A percentile compares a stretch with the other conserved stretches of the same genome.
These are phyloP conservation scores for Ovis canadensis DNA, from an alignment of 2,113 vertebrate genomes.

Conservation along the genomic window DNA sequence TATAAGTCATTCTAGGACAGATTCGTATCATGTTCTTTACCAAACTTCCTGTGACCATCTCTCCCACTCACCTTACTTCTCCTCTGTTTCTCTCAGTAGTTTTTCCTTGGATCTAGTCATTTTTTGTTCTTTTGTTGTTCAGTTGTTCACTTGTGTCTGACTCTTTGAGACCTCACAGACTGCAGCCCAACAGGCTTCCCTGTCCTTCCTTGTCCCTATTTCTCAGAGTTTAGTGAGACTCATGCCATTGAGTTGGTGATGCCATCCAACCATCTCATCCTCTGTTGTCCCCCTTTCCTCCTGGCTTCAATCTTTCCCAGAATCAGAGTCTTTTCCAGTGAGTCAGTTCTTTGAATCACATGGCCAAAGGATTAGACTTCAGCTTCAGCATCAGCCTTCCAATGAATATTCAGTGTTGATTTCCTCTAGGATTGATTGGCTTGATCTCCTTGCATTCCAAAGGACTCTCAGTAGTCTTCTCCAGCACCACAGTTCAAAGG, in stretches of 20 bases:
- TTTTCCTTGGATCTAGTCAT: not conserved
- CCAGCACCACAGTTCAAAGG: not conserved
- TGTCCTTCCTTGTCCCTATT: not conserved
- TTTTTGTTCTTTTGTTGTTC: not conserved
- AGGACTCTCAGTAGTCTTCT: not conserved
- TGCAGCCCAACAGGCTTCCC: not conserved
- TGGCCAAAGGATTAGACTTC: not conserved
- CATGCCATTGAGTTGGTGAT: not conserved
- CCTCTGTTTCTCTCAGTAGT: rapidly evolving
- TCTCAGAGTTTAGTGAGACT: not conserved
- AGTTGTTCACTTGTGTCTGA: not conserved
- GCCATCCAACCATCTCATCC: not conserved
- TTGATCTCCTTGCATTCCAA: not conserved
- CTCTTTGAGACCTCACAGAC: not conserved
- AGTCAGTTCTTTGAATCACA: not conserved
- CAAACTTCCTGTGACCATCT: not conserved
- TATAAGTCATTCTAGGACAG: not conserved
- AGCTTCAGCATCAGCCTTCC: not conserved
- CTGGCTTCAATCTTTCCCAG: not conserved
- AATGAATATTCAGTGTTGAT: not conserved
- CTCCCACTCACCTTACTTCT: rapidly evolving
- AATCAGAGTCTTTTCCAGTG: not conserved
- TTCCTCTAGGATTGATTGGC: not conserved
- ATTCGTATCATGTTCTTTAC: not conserved
- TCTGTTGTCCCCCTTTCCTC: not conserved